These are phyloP conservation scores for Trachelipus rathkii DNA, from an alignment of 1,140 invertebrate genomes.

Conservation along the genomic window DNA sequence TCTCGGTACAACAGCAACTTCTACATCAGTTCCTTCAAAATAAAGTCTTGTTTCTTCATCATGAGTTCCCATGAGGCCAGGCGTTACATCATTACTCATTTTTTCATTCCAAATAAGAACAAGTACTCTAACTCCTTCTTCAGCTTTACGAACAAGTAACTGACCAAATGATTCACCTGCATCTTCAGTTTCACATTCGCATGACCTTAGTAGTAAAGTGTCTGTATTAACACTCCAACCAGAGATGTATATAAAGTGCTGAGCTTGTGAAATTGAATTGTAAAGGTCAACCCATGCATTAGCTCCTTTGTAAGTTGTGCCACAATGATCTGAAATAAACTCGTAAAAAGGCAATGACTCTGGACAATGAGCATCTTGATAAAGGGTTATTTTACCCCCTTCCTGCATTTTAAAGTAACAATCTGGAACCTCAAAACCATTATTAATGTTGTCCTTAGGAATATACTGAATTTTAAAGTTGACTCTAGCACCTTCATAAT, in stretches of 20 bases:
- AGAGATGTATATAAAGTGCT: slow-evolving; percentile 45
- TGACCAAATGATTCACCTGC: slow-evolving; percentile 42
- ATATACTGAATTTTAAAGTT: slow-evolving; percentile 43
- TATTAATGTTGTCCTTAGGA: slow-evolving; percentile 41
- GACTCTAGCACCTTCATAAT: slow-evolving; percentile 41
- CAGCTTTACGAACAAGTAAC: slow-evolving; percentile 44
- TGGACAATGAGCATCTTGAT: slow-evolving; percentile 46
- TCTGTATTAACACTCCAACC: slow-evolving; percentile 46
- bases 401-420: slow-evolving; percentile 43
- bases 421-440: slow-evolving; percentile 40
- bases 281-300: slow-evolving; percentile 46
- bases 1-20: slow-evolving; percentile 43
- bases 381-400: slow-evolving; percentile 38
- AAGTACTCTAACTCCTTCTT: slow-evolving; percentile 45
- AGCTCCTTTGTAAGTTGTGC: slow-evolving; percentile 34
- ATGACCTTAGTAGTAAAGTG: slow-evolving; percentile 38
- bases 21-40: slow-evolving; percentile 44
- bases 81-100: slow-evolving; percentile 41
- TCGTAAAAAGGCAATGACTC: slow-evolving; percentile 41
- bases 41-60: slow-evolving; percentile 45
- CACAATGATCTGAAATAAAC: slow-evolving; percentile 31
- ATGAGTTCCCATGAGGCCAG: slow-evolving; percentile 46
- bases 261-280: slow-evolving; percentile 39
- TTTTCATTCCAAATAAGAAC: slow-evolving; percentile 46
- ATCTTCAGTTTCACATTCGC: slow-evolving; percentile 33